These are phyloP conservation scores for Ypsolopha sequella DNA, from an alignment of 2,888 invertebrate species.

Conservation along the genomic window DNA sequence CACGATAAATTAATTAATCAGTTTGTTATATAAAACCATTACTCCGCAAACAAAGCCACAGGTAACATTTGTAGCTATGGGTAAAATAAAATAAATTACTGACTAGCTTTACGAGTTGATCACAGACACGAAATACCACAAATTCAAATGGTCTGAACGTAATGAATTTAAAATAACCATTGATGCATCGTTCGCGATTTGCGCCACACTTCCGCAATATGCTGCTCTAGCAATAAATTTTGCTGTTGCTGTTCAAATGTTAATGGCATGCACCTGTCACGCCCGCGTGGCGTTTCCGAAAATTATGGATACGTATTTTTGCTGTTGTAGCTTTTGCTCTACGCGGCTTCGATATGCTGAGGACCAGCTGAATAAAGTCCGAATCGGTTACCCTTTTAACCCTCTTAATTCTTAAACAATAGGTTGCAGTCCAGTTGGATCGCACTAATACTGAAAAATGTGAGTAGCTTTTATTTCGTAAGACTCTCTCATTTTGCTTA, in stretches of 20 bases:
- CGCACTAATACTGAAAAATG: too few relatives aligned
- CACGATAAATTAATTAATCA: too few relatives aligned
- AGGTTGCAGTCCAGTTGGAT: too few relatives aligned
- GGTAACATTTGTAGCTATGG: too few relatives aligned
- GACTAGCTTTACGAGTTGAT: background rate
- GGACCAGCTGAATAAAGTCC: too few relatives aligned
- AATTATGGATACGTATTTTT: slow-evolving; percentile 16
- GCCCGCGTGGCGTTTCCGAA: slow-evolving; percentile 14
- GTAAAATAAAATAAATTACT: background rate
- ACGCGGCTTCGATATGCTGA: background rate
- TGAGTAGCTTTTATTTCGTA: too few relatives aligned
- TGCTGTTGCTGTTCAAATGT: slow-evolving; percentile 20
- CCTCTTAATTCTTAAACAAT: too few relatives aligned
- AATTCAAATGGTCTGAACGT: background rate
- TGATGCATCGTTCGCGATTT: background rate
- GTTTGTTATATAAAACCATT: too few relatives aligned
- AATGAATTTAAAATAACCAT: slow-evolving; percentile 2
- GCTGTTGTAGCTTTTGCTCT: slow-evolving; percentile 11
- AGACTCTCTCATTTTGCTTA: too few relatives aligned
- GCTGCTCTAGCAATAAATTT: slow-evolving; percentile 23
- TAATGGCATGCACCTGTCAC: slow-evolving; percentile 28
- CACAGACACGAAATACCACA: too few relatives aligned
- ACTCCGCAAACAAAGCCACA: too few relatives aligned
- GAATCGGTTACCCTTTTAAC: too few relatives aligned
- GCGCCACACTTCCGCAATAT: slow-evolving; percentile 2